phyloP scores from a whole-genome alignment of 2,888 invertebrate genomes.

The Girardia tigrina region DNA sequence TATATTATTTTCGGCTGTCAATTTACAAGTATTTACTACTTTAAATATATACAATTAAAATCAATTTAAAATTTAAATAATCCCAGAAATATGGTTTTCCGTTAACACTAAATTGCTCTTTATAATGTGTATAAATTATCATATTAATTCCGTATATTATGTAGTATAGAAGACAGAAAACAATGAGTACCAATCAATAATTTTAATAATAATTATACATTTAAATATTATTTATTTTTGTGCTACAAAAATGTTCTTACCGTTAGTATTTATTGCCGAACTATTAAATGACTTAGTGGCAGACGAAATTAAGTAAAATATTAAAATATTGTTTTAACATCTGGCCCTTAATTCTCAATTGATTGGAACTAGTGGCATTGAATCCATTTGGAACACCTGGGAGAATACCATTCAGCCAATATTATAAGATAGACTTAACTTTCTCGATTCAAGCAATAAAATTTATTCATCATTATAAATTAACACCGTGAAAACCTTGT shows the following conservation, averaged over 20 bases:
- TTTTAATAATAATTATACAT: not conserved
- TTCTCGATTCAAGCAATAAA: not conserved
- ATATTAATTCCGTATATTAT: no score
- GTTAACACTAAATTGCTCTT: no score
- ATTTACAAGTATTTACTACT: no score
- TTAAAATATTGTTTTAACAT: not conserved
- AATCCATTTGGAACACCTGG: conserved; percentile 4
- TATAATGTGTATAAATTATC: no score
- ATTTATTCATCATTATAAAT: not conserved
- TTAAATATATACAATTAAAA: no score
- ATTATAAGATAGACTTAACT: not conserved
- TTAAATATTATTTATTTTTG: no score
- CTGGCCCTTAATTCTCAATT: not conserved
- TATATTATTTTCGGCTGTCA: no score
- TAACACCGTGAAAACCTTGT: not conserved
- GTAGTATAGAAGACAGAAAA: no score
- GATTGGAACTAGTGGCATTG: not conserved
- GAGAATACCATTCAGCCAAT: not conserved
- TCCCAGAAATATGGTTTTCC: no score
- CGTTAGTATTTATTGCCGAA: not conserved
- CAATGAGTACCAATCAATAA: no score
- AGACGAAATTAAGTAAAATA: not conserved
- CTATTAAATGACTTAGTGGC: not conserved
- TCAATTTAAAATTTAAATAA: no score
- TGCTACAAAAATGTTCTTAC: not conserved